These are phyloP conservation scores for Gonioctena quinquepunctata DNA, from an alignment of 1,140 invertebrate genomes.

Conservation along the genomic window DNA sequence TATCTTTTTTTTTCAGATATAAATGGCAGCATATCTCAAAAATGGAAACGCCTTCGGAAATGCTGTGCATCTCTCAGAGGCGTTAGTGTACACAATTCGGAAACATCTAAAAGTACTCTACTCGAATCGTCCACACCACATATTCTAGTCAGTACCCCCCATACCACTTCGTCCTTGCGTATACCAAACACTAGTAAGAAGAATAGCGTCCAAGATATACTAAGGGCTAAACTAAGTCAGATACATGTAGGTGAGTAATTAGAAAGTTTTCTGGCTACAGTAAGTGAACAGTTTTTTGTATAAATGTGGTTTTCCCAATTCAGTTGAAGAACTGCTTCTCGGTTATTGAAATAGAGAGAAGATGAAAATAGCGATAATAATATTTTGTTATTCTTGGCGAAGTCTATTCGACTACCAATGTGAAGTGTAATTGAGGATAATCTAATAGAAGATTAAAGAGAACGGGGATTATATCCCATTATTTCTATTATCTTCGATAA, in stretches of 20 bases:
- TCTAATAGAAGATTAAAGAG: too few species aligned
- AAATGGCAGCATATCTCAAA: conserved; percentile 74
- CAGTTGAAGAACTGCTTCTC: too few species aligned
- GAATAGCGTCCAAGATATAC: conserved; percentile 63
- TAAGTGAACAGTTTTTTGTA: too few species aligned
- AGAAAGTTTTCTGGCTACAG: too few species aligned
- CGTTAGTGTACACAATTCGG: conserved; percentile 59
- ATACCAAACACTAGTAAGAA: conserved; percentile 62
- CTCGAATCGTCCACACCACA: conserved; percentile 52
- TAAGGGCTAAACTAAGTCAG: conserved; percentile 66
- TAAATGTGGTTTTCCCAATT: too few species aligned
- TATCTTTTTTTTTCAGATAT: conserved; percentile 63
- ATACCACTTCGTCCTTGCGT: conserved; percentile 59
- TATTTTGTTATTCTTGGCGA: too few species aligned
- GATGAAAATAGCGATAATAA: too few species aligned
- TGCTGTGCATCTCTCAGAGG: conserved; percentile 67
- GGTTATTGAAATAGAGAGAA: too few species aligned
- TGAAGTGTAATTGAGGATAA: too few species aligned
- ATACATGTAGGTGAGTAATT: conserved; percentile 63
- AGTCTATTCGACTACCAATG: too few species aligned
- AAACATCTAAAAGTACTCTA: conserved; percentile 57
- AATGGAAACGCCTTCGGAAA: conserved; percentile 70
- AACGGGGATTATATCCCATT: too few species aligned
- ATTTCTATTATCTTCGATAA: too few species aligned
- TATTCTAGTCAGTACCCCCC: conserved; percentile 50